Conservation (phyloP, 2,888 invertebrate genomes). For the Shargacucullia verbasci region DNA sequence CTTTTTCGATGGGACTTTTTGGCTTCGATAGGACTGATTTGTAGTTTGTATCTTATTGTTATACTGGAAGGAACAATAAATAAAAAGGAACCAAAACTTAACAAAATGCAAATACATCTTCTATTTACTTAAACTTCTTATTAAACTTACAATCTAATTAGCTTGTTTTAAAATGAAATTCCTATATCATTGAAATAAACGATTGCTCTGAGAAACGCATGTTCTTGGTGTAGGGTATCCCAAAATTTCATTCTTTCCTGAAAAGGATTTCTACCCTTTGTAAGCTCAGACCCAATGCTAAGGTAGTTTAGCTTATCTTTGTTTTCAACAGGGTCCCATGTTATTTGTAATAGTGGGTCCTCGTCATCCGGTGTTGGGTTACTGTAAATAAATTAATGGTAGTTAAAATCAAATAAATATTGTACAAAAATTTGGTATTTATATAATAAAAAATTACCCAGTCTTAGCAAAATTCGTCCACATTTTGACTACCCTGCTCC, state of each 20-base stretch:
- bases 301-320: conserved; percentile 78
- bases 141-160: conserved; percentile 1
- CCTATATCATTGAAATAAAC: conserved; percentile 79
- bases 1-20: no score
- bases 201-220: conserved; percentile 71
- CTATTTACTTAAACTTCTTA: conserved; percentile 7
- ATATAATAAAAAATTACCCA: no score
- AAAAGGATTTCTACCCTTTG: conserved; percentile 81
- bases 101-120: conserved; percentile 23
- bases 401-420: not conserved
- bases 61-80: no score
- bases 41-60: no score
- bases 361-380: conserved; percentile 81
- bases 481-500: conserved; percentile 78
- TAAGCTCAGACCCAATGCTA: conserved; percentile 79
- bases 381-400: conserved; percentile 64
- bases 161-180: conserved; percentile 63
- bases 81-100: not conserved
- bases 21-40: no score
- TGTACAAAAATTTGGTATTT: no score
- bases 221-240: conserved; percentile 78
- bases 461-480: conserved; percentile 88
- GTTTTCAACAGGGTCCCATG: conserved; percentile 81
- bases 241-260: conserved; percentile 83
- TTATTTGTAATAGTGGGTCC: conserved; percentile 78